These are phyloP conservation scores for Dendroctonus valens DNA, from an alignment of 1,140 invertebrate species.

Conservation along the genomic window DNA sequence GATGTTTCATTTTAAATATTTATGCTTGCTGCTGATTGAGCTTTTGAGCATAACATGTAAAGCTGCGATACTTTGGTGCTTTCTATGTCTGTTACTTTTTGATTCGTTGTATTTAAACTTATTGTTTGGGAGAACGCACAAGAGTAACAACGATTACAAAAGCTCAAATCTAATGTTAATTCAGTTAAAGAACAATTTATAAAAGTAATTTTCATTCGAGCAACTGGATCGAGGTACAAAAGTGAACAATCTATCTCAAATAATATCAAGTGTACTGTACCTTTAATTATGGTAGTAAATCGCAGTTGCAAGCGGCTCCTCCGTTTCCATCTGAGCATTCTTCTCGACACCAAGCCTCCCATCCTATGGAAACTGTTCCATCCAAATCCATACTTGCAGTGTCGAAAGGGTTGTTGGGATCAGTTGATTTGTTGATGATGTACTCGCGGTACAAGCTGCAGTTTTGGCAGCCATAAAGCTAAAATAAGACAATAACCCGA, in stretches of 20 bases:
- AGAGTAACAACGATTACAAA: too few species aligned
- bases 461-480: conserved; percentile 40
- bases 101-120: background rate
- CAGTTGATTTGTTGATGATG: background rate
- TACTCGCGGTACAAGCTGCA: conserved; percentile 35
- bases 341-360: conserved; percentile 52
- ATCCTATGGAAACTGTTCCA: conserved; percentile 40
- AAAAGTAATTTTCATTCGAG: background rate
- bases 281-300: conserved; percentile 50
- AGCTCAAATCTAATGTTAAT: background rate
- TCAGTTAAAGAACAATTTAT: background rate
- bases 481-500: conserved; percentile 1
- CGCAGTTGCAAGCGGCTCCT: conserved; percentile 58
- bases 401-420: conserved; percentile 7
- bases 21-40: too few species aligned
- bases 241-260: background rate
- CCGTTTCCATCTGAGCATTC: conserved; percentile 55
- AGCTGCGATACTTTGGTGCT: background rate
- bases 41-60: too few species aligned
- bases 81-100: background rate
- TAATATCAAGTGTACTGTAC: too few species aligned
- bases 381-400: conserved; percentile 1
- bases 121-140: background rate
- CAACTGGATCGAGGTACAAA: background rate
- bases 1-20: background rate